A percentile compares a stretch with the other conserved stretches of the same genome.
Conservation (phyloP, 2,888 invertebrate genomes). For the Balanococcus diminutus region DNA sequence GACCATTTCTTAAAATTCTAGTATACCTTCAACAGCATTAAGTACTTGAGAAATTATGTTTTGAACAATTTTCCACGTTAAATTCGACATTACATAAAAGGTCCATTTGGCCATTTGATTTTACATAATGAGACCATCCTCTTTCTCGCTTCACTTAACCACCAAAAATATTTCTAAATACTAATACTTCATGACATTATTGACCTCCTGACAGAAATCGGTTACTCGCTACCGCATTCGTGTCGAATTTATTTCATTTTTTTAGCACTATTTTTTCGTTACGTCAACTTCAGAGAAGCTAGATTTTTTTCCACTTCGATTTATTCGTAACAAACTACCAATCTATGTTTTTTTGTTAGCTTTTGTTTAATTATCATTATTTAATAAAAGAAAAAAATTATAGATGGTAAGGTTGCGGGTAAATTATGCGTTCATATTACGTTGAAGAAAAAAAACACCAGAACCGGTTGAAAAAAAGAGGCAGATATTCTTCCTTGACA, state of each 20-base stretch:
- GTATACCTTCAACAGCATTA: no score
- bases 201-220: neutral
- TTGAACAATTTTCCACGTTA: neutral
- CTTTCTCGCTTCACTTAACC: neutral
- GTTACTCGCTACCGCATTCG: conserved; percentile 18
- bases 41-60: neutral
- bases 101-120: neutral
- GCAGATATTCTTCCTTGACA: conserved; percentile 41
- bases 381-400: conserved; percentile 21
- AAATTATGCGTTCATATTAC: conserved; percentile 32
- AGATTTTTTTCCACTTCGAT: neutral
- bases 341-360: neutral
- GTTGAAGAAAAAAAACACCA: neutral
- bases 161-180: neutral
- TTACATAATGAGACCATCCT: conserved; percentile 21
- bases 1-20: neutral
- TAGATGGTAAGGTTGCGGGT: neutral
- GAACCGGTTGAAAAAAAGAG: conserved; percentile 15
- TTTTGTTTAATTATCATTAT: conserved; percentile 34
- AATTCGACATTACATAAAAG: conserved; percentile 2
- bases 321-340: neutral
- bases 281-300: neutral
- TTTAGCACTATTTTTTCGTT: neutral
- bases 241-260: neutral
- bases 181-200: conserved; percentile 9